Conservation (phyloP, 2,113 vertebrate species). For the Phoxinus phoxinus region DNA sequence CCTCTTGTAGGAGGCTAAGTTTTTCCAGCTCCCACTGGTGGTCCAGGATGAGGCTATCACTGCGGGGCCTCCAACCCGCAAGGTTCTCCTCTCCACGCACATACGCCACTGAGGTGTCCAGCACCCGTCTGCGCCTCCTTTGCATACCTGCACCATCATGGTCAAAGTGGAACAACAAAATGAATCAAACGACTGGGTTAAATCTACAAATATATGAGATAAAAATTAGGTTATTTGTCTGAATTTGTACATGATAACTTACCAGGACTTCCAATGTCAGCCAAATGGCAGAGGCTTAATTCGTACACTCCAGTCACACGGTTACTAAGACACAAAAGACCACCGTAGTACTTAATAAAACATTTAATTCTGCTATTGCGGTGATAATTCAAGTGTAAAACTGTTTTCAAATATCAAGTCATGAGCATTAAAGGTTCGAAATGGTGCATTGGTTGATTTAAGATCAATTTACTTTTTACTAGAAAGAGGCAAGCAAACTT, state of each 20-base stretch:
- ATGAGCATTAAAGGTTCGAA: neutral
- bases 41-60: constrained; percentile 96
- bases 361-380: neutral
- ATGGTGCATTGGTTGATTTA: neutral
- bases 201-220: neutral
- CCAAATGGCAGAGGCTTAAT: constrained; percentile 90
- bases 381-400: neutral
- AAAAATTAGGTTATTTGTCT: neutral
- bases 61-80: constrained; percentile 95
- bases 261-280: constrained; percentile 95
- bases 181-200: neutral
- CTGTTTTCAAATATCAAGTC: neutral
- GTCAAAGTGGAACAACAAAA: neutral
- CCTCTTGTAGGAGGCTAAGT: constrained; percentile 95
- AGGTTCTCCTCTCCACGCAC: constrained; percentile 96
- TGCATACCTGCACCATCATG: constrained; percentile 85
- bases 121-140: constrained; percentile 88
- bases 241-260: constrained; percentile 7
- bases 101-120: constrained; percentile 96
- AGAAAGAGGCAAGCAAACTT: neutral
- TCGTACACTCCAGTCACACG: constrained; percentile 95
- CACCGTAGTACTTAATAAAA: neutral
- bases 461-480: neutral
- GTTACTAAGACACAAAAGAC: constrained; percentile 75
- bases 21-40: constrained; percentile 99